These are phyloP conservation scores for Acropternis orthonyx DNA, from an alignment of 2,797 vertebrate species.

Conservation along the genomic window DNA sequence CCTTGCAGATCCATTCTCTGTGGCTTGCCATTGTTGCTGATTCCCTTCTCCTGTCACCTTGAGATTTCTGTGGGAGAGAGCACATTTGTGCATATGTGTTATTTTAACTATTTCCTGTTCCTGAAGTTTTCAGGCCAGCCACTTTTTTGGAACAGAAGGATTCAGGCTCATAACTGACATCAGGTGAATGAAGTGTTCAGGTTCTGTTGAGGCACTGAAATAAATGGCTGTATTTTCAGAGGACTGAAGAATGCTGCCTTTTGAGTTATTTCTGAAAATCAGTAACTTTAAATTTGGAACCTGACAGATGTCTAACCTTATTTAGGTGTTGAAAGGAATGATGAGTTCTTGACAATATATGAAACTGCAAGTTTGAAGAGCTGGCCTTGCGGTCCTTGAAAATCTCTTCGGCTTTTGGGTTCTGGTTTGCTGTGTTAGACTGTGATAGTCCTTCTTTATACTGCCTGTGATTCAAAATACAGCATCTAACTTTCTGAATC, in stretches of 20 bases:
- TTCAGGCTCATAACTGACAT: background rate
- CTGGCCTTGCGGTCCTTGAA: background rate
- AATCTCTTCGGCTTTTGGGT: background rate
- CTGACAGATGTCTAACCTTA: slow-evolving; percentile 2
- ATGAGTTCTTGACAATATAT: background rate
- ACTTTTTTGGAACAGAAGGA: background rate
- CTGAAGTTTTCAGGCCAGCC: background rate
- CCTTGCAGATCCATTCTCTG: background rate
- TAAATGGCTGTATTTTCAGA: background rate
- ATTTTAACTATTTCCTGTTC: background rate
- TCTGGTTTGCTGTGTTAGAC: background rate
- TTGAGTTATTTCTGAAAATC: slow-evolving; percentile 14
- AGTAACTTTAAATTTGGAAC: background rate
- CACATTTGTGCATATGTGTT: background rate
- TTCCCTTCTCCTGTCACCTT: background rate
- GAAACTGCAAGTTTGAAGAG: background rate
- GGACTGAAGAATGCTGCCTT: background rate
- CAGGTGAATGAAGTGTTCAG: background rate
- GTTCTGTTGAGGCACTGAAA: background rate
- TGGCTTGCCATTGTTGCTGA: background rate
- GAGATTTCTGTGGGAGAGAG: background rate
- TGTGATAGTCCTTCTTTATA: background rate
- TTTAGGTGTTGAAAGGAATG: background rate
- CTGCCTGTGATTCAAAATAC: background rate
- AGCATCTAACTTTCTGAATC: background rate